Percentiles rank a stretch among this genome's conserved stretches.
phyloP scores from a whole-genome alignment of 2,888 invertebrate genomes.

The Strigamia maritima region DNA sequence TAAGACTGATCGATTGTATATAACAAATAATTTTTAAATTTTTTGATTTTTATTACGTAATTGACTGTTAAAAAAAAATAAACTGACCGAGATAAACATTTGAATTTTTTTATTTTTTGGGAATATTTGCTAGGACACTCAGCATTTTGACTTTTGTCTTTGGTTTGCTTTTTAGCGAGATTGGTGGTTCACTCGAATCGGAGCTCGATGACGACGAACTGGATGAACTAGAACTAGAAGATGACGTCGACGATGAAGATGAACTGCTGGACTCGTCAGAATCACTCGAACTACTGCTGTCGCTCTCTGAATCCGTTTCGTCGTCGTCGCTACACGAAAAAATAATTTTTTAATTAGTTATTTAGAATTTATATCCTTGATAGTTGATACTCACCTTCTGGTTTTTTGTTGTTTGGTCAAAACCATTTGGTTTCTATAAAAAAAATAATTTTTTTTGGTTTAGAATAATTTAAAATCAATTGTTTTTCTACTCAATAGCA shows the following conservation, averaged over 20 bases:
- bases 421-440: slow-evolving; percentile 40
- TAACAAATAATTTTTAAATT: not conserved
- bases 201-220: not conserved
- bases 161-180: not conserved
- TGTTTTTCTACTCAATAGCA: too few relatives aligned
- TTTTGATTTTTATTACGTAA: not conserved
- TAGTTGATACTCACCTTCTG: slow-evolving; percentile 39
- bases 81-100: not conserved
- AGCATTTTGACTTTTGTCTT: not conserved
- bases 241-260: slow-evolving; percentile 40
- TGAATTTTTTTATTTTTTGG: not conserved
- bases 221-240: slow-evolving; percentile 38
- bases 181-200: slow-evolving; percentile 30
- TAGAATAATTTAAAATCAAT: not conserved
- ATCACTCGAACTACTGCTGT: slow-evolving; percentile 33
- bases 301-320: slow-evolving; percentile 16
- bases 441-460: not conserved
- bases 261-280: slow-evolving; percentile 36
- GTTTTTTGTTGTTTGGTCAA: slow-evolving; percentile 35
- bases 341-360: not conserved
- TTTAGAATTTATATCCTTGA: too few relatives aligned
- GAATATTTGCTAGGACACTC: not conserved
- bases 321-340: not conserved
- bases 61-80: not conserved
- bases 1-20: not conserved